Evolutionary conservation across 2,888 invertebrate genomes (phyloP).

Genomic region (Drosophila kanekoi): DNA sequence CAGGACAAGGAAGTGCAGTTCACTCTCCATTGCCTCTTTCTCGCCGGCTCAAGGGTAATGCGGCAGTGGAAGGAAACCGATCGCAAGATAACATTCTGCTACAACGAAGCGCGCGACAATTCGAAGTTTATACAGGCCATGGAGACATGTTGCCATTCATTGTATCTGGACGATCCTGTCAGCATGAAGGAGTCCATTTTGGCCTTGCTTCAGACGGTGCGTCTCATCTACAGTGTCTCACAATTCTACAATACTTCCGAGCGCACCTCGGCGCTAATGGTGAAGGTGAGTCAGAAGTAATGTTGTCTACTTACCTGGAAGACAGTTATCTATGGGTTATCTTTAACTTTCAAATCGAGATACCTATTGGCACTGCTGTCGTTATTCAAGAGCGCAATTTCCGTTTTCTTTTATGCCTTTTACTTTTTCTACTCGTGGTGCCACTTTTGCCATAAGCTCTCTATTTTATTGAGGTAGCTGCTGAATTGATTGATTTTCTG

Average conservation of each 20-base stretch:
- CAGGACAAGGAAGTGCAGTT: slow-evolving; percentile 91
- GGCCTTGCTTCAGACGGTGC: slow-evolving; percentile 95
- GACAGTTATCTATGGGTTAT: slow-evolving; percentile 40
- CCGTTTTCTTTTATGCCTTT: background rate
- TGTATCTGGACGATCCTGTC: slow-evolving; percentile 96
- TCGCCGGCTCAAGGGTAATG: slow-evolving; percentile 92
- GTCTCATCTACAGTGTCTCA: slow-evolving; percentile 96
- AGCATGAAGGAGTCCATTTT: slow-evolving; percentile 96
- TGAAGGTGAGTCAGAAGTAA: slow-evolving; percentile 88
- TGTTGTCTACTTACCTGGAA: background rate
- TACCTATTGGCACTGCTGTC: background rate
- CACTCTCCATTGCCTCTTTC: slow-evolving; percentile 91
- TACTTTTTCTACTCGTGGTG: background rate
- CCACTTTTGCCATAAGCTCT: slow-evolving; percentile 63
- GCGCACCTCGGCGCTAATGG: slow-evolving; percentile 97
- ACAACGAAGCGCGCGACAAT: slow-evolving; percentile 98
- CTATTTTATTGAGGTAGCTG: slow-evolving; percentile 56
- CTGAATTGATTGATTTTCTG: slow-evolving; percentile 53
- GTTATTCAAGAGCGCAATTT: background rate
- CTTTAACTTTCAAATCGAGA: background rate
- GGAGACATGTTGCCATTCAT: slow-evolving; percentile 97
- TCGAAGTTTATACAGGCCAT: slow-evolving; percentile 97
- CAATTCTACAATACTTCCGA: slow-evolving; percentile 98
- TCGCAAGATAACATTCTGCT: slow-evolving; percentile 96
- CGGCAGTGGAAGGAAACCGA: slow-evolving; percentile 94